A percentile compares a stretch with the other conserved stretches of the same genome.
Conservation (phyloP, 2,888 invertebrate species). For the Onchidella celtica region DNA sequence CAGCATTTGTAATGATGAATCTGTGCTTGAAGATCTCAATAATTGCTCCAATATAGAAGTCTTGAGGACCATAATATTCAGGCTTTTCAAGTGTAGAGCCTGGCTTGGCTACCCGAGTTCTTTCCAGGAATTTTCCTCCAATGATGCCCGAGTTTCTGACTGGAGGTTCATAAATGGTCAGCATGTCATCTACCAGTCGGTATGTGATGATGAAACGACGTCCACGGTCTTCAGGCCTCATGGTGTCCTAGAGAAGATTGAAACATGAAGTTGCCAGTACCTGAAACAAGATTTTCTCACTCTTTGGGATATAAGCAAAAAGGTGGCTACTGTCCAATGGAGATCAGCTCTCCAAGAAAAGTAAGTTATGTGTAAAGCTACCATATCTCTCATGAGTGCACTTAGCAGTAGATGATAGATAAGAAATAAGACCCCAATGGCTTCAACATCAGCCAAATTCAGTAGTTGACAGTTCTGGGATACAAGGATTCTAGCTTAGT, state of each 20-base stretch:
- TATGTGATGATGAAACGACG: slow-evolving; percentile 89
- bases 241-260: slow-evolving; percentile 83
- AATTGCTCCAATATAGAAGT: slow-evolving; percentile 89
- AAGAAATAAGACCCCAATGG: no score
- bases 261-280: no score
- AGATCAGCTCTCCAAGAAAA: no score
- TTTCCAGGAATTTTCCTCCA: slow-evolving; percentile 88
- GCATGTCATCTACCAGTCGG: slow-evolving; percentile 87
- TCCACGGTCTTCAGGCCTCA: slow-evolving; percentile 88
- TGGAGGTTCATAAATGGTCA: slow-evolving; percentile 87
- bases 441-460: no score
- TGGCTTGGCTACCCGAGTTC: slow-evolving; percentile 86
- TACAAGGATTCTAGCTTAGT: no score
- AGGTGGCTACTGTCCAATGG: no score
- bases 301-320: no score
- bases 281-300: no score
- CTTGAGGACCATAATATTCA: slow-evolving; percentile 88
- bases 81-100: slow-evolving; percentile 85
- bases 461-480: no score
- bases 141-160: slow-evolving; percentile 84
- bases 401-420: no score
- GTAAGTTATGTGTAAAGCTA: no score
- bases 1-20: slow-evolving; percentile 90
- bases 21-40: slow-evolving; percentile 88
- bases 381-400: no score